A percentile compares a stretch with the other conserved stretches of the same genome.
phyloP scores from a whole-genome alignment of 2,113 vertebrate species.

The Hystrix brachyura region DNA sequence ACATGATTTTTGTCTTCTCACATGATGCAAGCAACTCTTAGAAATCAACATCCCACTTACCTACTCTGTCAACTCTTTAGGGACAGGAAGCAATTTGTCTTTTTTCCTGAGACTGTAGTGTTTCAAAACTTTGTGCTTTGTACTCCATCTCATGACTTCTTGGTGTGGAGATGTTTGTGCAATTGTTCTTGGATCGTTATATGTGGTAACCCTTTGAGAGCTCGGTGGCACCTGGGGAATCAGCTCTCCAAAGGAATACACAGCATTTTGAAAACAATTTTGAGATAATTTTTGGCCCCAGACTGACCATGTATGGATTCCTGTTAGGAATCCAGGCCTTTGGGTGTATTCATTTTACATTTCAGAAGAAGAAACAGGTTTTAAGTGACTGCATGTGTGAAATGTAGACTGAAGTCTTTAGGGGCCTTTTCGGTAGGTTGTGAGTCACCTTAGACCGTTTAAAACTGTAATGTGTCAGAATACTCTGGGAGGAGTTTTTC shows the following conservation, averaged over 20 bases:
- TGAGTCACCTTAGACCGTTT: background rate
- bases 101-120: background rate
- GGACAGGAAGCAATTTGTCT: background rate
- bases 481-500: background rate
- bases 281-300: background rate
- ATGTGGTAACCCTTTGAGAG: background rate
- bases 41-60: background rate
- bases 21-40: background rate
- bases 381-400: background rate
- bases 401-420: background rate
- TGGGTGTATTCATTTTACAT: background rate
- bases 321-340: background rate
- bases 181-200: background rate
- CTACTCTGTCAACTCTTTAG: background rate
- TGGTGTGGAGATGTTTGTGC: background rate
- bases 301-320: background rate
- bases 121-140: background rate
- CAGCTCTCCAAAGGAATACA: background rate
- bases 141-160: background rate
- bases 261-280: constrained; percentile 1
- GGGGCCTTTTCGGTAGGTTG: background rate
- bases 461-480: background rate
- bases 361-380: background rate
- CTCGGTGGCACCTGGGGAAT: background rate
- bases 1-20: constrained; percentile 8